Conservation (phyloP, 1,140 invertebrate genomes). For the Thaumetopoea pityocampa region DNA sequence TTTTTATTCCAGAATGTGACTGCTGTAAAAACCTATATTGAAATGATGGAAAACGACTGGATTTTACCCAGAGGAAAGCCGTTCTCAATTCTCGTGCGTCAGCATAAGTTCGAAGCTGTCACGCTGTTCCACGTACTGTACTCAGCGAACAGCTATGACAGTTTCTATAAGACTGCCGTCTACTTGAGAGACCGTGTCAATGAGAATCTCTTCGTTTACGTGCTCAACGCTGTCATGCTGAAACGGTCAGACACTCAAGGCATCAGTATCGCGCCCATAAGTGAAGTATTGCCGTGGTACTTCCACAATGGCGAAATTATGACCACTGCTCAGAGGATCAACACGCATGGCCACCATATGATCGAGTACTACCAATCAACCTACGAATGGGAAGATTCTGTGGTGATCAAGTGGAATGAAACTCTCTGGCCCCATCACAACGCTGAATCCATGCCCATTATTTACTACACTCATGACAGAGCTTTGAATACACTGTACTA, state of each 20-base stretch:
- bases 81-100: conserved; percentile 76
- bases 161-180: conserved; percentile 76
- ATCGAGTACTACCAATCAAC: conserved; percentile 48
- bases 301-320: conserved; percentile 78
- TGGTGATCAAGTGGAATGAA: conserved; percentile 75
- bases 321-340: conserved; percentile 74
- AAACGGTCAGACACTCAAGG: conserved; percentile 78
- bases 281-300: conserved; percentile 80
- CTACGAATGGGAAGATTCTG: conserved; percentile 47
- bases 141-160: conserved; percentile 79
- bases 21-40: conserved; percentile 76
- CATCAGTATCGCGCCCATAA: conserved; percentile 78
- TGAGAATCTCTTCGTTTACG: conserved; percentile 78
- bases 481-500: conserved; percentile 83
- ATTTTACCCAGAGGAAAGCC: conserved; percentile 76
- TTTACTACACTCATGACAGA: conserved; percentile 86
- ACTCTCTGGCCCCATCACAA: conserved; percentile 74
- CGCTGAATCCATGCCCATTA: conserved; percentile 75
- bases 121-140: conserved; percentile 81
- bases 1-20: conserved; percentile 68
- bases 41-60: conserved; percentile 69
- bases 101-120: conserved; percentile 77
- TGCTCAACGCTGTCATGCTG: conserved; percentile 74
- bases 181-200: conserved; percentile 79
- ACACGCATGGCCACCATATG: conserved; percentile 48